Conservation (phyloP, 2,888 invertebrate genomes). For the Zhuqinia jingwanae region DNA sequence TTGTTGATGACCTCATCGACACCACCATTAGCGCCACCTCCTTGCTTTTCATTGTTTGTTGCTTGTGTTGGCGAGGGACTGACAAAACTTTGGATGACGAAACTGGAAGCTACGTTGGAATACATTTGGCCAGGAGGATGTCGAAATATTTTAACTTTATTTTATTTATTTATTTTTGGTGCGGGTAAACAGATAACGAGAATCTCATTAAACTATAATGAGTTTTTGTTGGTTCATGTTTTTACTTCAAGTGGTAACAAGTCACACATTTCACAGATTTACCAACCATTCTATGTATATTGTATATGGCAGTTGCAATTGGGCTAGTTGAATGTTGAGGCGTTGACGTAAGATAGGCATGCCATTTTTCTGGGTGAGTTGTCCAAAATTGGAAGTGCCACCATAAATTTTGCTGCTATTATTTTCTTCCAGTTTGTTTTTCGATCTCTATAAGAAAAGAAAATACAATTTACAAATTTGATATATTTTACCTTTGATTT, state of each 20-base stretch:
- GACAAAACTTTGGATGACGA: slow-evolving; percentile 47
- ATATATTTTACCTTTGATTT: no score
- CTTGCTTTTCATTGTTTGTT: not conserved
- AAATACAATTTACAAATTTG: not conserved
- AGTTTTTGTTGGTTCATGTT: no score
- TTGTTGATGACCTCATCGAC: not conserved
- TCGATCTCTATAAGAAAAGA: not conserved
- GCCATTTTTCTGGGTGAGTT: no score
- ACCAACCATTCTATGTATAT: no score
- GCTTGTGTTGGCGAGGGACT: slow-evolving; percentile 43
- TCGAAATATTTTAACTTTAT: not conserved
- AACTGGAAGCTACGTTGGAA: slow-evolving; percentile 40
- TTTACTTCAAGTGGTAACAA: no score
- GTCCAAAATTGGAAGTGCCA: no score
- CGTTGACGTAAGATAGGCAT: no score
- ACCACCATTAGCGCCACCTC: not conserved
- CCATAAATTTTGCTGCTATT: no score
- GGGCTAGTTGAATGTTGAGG: no score
- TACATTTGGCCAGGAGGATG: slow-evolving; percentile 21
- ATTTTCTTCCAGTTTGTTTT: not conserved
- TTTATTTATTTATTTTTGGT: not conserved
- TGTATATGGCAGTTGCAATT: no score
- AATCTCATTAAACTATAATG: no score
- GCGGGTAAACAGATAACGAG: not conserved
- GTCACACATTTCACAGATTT: no score